Evolutionary conservation across 2,113 vertebrate species (phyloP), one percentile per base, ranked within the genome.

Genomic region (Sphaerodactylus townsendi): DNA sequence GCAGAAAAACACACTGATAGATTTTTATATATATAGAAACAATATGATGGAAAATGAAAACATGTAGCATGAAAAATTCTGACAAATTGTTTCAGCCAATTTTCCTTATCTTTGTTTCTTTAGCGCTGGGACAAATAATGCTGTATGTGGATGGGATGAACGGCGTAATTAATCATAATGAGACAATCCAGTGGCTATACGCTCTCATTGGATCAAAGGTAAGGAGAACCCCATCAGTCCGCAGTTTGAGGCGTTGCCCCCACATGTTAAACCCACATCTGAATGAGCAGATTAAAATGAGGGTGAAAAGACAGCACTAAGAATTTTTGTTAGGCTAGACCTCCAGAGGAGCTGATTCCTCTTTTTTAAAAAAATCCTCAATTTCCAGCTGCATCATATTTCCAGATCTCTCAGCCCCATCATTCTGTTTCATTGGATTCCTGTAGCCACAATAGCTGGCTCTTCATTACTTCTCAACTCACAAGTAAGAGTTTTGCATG

Each of bases 101-200:
- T 85, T 84, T 82, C 17, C 56, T n/a, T 86, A 88, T 33, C 88
- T 91, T 91, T 87, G 56, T 92, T 89, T 87, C 82, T 83, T 79
- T 90, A 99, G 98, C 98, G 91, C 96, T 99, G 73, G 98, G 98
- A 84, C 98, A 99, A 93, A 99, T 99, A 91, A 99, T 99, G 98
- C 96, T 99, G 84, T 99, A 99, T 35, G 98, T 99, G 11, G 98
- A 99, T 92, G 98, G 98, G 85, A 99, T 99, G 98, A 99, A 99
- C 68, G 98, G 98, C 74, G 97, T 99, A 76, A 99, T 99, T 91
- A 96, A 96, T 92, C 98, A 99, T 93, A 99, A 96, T 91, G 98
- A 99, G 95, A 98, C 98, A 1, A 97, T 99, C 88, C 98, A 99
- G 82, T 99, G 98, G 98, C 97, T 99, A 41, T 99, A 99, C 91